Percentiles rank a stretch among this genome's conserved stretches.
Conservation (phyloP, 2,888 invertebrate genomes). For the Strigamia crassipes region DNA sequence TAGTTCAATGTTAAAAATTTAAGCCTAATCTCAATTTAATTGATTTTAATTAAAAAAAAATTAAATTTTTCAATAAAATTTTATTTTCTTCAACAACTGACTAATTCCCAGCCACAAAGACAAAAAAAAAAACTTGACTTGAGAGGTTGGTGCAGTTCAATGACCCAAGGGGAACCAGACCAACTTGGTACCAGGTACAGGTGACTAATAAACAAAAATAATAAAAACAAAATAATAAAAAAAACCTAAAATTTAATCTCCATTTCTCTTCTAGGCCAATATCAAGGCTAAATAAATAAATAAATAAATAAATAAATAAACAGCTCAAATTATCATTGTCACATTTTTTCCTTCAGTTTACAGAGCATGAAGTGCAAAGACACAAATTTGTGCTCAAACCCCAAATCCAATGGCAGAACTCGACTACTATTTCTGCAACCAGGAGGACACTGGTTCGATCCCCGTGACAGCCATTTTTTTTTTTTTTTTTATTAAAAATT, state of each 20-base stretch:
- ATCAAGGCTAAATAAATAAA: background rate
- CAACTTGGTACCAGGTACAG: conserved; percentile 23
- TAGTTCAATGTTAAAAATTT: background rate
- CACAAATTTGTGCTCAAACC: too few relatives aligned
- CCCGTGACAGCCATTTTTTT: too few relatives aligned
- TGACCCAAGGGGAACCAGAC: conserved; percentile 15
- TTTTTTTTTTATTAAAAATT: too few relatives aligned
- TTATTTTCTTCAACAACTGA: background rate
- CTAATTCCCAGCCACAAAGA: background rate
- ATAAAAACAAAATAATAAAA: background rate
- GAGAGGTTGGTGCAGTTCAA: conserved; percentile 28
- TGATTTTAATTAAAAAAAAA: background rate
- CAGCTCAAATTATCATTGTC: background rate
- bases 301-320: background rate
- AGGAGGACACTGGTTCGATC: too few relatives aligned
- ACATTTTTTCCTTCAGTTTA: background rate
- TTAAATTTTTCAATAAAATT: too few relatives aligned
- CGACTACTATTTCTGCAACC: too few relatives aligned
- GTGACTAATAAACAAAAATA: conserved; percentile 11
- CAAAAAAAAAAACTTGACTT: background rate
- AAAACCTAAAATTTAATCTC: background rate
- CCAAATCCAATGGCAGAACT: too few relatives aligned
- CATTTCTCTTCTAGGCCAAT: background rate
- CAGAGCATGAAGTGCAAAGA: conserved; percentile 20
- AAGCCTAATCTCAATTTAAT: background rate